phyloP scores from a whole-genome alignment of 2,888 invertebrate species.

The Folsomia manolachei region DNA sequence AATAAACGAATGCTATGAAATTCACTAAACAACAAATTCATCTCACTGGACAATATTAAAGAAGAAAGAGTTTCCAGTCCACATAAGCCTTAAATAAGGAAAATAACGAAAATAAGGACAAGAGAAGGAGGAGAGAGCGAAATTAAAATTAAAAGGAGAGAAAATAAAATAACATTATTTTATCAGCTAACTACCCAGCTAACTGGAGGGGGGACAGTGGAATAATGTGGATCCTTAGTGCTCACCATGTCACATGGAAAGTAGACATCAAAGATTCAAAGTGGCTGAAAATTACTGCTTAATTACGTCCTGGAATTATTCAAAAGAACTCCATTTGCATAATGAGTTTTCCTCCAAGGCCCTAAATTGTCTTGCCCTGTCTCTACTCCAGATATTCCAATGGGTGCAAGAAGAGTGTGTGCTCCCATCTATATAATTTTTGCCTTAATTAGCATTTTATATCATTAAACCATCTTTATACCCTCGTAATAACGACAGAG shows the following conservation, averaged over 20 bases:
- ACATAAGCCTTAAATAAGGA: no score
- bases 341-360: constrained; percentile 51
- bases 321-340: constrained; percentile 52
- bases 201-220: background rate
- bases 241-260: background rate
- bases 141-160: background rate
- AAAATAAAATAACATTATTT: background rate
- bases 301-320: constrained; percentile 52
- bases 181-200: background rate
- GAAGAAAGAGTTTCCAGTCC: no score
- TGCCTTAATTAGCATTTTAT: constrained; percentile 52
- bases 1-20: no score
- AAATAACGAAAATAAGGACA: background rate
- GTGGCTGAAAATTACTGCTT: constrained; percentile 52
- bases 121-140: background rate
- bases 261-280: constrained; percentile 42
- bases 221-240: background rate
- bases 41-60: no score
- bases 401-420: background rate
- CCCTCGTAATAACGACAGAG: constrained; percentile 43
- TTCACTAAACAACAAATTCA: no score
- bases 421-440: constrained; percentile 49
- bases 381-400: background rate
- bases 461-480: constrained; percentile 51
- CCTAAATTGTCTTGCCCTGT: constrained; percentile 20